Evolutionary conservation across 2,113 vertebrate species (phyloP).

Genomic region (Sphyrna mokarran): DNA sequence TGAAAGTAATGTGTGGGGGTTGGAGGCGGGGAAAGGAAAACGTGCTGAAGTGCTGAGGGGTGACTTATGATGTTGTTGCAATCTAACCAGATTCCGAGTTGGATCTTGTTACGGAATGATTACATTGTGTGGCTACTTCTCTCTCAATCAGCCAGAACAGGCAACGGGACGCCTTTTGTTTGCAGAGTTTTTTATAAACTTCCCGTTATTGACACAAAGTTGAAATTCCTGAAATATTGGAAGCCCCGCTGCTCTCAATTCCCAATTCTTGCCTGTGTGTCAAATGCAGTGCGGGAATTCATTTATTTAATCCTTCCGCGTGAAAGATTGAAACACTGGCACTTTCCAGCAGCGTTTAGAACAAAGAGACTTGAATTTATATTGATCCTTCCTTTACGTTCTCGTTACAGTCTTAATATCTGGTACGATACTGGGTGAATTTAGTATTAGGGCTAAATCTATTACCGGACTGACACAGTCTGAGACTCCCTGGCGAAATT

Average conservation of each 20-base stretch:
- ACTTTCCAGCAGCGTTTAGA: neutral
- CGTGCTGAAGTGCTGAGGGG: too few species aligned
- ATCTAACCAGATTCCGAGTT: neutral
- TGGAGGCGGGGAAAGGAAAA: neutral
- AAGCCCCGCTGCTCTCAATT: neutral
- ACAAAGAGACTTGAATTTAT: neutral
- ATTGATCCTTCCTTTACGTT: neutral
- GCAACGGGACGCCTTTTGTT: neutral
- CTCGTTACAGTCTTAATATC: too few species aligned
- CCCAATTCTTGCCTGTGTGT: neutral
- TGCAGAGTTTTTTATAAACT: neutral
- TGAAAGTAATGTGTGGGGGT: neutral
- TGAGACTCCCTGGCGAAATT: neutral
- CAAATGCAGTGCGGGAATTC: neutral
- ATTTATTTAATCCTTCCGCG: neutral
- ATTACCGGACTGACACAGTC: neutral
- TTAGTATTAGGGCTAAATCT: neutral
- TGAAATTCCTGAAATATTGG: neutral
- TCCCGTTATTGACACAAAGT: neutral
- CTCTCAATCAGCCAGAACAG: neutral
- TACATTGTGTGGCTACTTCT: neutral
- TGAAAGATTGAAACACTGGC: neutral
- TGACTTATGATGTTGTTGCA: neutral
- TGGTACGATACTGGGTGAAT: neutral
- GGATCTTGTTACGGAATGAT: neutral